Evolutionary conservation across 2,888 invertebrate genomes (phyloP).

Genomic region (Drosophila diplacantha): DNA sequence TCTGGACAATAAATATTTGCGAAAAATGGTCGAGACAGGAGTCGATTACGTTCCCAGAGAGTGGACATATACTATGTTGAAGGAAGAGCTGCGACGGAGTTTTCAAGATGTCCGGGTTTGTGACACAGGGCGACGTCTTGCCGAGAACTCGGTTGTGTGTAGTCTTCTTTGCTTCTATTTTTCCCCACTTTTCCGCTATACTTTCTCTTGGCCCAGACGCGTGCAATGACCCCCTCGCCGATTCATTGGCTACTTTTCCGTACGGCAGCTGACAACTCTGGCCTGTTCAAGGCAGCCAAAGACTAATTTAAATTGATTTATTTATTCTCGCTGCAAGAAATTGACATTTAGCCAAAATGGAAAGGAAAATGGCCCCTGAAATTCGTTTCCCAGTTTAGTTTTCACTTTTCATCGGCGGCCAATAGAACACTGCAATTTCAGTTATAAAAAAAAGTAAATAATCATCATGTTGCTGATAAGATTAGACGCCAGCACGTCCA

Average conservation of each 20-base stretch:
- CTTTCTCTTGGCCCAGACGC: conserved; percentile 34
- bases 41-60: conserved; percentile 6
- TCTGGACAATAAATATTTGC: not conserved
- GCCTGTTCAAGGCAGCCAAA: conserved; percentile 39
- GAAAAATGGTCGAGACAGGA: not conserved
- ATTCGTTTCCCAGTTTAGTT: conserved; percentile 19
- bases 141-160: not conserved
- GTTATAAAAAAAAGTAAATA: conserved; percentile 5
- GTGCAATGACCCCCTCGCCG: conserved; percentile 55
- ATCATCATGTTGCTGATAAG: conserved; percentile 28
- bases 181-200: conserved; percentile 4
- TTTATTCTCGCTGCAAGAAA: conserved; percentile 15
- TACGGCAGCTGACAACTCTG: conserved; percentile 2
- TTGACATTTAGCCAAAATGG: conserved; percentile 50
- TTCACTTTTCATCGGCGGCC: conserved; percentile 21
- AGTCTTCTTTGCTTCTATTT: not conserved
- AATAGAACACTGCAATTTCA: not conserved
- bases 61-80: conserved; percentile 16
- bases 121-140: not conserved
- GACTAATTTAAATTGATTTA: conserved; percentile 39
- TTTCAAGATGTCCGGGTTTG: conserved; percentile 1
- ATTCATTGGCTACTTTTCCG: conserved; percentile 6
- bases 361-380: conserved; percentile 18
- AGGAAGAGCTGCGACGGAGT: conserved; percentile 5
- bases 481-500: conserved; percentile 7